Base-by-base conservation (phyloP, 2,888 invertebrate genomes). In the Lutraria lutraria region DNA sequence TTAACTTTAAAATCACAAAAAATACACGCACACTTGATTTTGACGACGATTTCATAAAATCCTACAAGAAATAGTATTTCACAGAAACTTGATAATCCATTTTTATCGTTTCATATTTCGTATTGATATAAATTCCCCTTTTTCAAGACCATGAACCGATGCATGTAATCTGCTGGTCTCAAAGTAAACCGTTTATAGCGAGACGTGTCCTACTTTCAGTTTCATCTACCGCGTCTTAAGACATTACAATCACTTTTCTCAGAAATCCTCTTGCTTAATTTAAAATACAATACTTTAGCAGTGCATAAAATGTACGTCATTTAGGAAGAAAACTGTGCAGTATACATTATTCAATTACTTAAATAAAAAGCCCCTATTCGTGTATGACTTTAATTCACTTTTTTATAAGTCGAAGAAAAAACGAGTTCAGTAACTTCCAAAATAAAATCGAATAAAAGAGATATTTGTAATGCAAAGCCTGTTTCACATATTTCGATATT, bases 401-500 rank as follows among this genome's bases (percentile, higher is more conserved):
- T 25, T 60, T 60, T n/a, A 60, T 25, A 12, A 25, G 25, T 68
- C 25, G n/a, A 25, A n/a, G 25, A 68, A 68, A 25, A 68, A n/a
- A 68, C 0, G 63, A 25, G 10, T 68, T 68, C 63, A 13, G 25
- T 68, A 25, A 68, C n/a, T 68, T 68, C 25, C 63, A 25, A 68
- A 68, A 25, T 68, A 25, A 25, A 68, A 68, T 68, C 63, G 25
- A 68, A 68, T 25, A 25, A 25, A 68, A 25, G 25, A 68, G 25
- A 25, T 25, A n/a, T 63, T 12, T 63, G n/a, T 68, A 12, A 6
- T 25, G n/a, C 63, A 68, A 68, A 68, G 25, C n/a, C 63, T 10
- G 63, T 68, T 68, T 68, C n/a, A n/a, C 63, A n/a, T 25, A 68
- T 68, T 68, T 68, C 63, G 63, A 10, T 25, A 68, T 68, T 68